Base-by-base conservation (phyloP, 2,113 vertebrate species). In the Charina bottae region DNA sequence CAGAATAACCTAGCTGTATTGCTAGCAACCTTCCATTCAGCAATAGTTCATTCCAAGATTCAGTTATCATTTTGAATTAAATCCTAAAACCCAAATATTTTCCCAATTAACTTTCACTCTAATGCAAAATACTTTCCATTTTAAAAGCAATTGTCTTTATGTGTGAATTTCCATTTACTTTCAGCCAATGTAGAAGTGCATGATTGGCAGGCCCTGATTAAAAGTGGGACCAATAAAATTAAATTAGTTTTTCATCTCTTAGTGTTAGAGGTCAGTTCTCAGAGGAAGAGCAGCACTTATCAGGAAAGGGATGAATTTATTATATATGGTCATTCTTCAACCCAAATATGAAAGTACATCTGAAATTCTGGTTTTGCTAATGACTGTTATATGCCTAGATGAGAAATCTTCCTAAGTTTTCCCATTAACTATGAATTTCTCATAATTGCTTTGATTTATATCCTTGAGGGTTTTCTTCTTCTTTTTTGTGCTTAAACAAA, bases 201-300 rank as follows among this genome's bases (percentile, higher is more conserved):
- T 93, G 95, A 96, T 72, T 94, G 94, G 91, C 59, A 94, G 91
- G 15, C 46, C 89, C 92, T 95, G 94, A 95, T 94, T 95, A 95
- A 96, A 95, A 93, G 59, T 19, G 88, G 56, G 54, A 94, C 86
- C 56, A 46, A 33, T 94, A 56, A 92, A 90, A 91, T 21, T 11
- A 83, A 92, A 87, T 85, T 89, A 78, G 23, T 54, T 89, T 62
- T 2, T 93, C 60, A 92, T 92, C 87, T 85, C 58, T 64, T 84
- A 60, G 53, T 2, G 0, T 55, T 54, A 89, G 58, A 89, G 49
- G 23, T 93, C 60, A 92, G 11, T 9, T 24, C 85, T 90, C 54
- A 49, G 88, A 68, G 19, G 13, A 78, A 91, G 92, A 21, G 62
- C n/a, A 93, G 33, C 87, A 53, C 42, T 46, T 93, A 9, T 28